phyloP scores from a whole-genome alignment of 1,140 invertebrate species.

The Acyrthosiphon pisum region DNA sequence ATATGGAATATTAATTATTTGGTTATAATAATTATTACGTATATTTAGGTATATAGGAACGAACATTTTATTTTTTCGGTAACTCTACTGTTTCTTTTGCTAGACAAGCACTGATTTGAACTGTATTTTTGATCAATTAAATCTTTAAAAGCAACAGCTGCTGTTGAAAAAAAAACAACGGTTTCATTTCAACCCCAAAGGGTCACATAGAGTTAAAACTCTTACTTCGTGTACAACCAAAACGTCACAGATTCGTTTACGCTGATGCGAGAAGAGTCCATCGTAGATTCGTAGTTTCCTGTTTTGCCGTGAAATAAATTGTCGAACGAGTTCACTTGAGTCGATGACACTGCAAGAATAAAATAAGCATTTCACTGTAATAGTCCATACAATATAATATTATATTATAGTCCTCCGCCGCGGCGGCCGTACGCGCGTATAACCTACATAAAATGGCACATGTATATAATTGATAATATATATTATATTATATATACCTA shows the following conservation, averaged over 20 bases:
- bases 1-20: neutral
- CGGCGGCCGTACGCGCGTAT: too few relatives aligned
- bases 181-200: neutral
- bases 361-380: neutral
- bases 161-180: neutral
- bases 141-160: neutral
- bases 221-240: conserved; percentile 5
- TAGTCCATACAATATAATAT: neutral
- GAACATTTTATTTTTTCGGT: neutral
- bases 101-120: neutral
- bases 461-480: conserved; percentile 2
- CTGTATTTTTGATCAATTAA: neutral
- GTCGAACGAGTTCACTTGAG: neutral
- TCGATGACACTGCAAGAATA: neutral
- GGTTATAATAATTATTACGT: neutral
- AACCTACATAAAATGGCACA: neutral
- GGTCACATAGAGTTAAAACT: too few relatives aligned
- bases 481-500: neutral
- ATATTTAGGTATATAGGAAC: neutral
- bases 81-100: neutral
- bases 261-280: neutral
- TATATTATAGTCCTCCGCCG: neutral
- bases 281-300: neutral
- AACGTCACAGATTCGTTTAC: neutral
- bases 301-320: neutral